Percentiles rank a stretch among this genome's conserved stretches.
These are phyloP conservation scores for Neolamprologus caudopunctatus DNA, from an alignment of 2,113 vertebrate species.

Conservation along the genomic window DNA sequence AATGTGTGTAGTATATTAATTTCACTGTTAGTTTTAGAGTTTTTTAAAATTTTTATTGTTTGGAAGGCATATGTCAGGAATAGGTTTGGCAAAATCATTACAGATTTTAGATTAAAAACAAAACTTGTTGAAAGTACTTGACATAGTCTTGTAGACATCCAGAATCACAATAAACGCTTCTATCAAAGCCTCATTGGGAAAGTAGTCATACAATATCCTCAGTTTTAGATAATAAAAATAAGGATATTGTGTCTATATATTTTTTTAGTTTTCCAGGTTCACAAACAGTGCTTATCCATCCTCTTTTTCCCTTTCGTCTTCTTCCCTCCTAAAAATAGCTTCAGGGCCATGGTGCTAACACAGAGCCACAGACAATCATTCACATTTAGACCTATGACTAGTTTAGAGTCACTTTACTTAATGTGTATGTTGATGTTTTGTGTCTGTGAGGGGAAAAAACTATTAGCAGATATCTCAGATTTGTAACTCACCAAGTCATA, in stretches of 20 bases:
- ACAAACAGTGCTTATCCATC: not conserved
- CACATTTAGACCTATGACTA: not conserved
- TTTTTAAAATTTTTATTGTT: rapidly evolving
- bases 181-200: not conserved
- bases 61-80: not conserved
- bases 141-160: not conserved
- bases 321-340: not conserved
- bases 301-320: rapidly evolving
- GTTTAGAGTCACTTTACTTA: not conserved
- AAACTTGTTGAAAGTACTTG: not conserved
- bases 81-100: not conserved
- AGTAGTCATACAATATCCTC: not conserved
- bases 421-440: not conserved
- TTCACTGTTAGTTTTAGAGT: not conserved
- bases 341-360: not conserved
- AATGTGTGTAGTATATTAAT: not conserved
- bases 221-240: not conserved
- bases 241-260: not conserved
- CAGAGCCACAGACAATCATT: not conserved
- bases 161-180: not conserved
- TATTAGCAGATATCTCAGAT: not conserved
- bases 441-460: not conserved
- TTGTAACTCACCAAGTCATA: not conserved
- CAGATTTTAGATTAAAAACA: not conserved
- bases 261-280: not conserved